Percentiles rank a stretch among this genome's conserved stretches.
phyloP scores from a whole-genome alignment of 2,113 vertebrate species.

The Melanerpes aurifrons region DNA sequence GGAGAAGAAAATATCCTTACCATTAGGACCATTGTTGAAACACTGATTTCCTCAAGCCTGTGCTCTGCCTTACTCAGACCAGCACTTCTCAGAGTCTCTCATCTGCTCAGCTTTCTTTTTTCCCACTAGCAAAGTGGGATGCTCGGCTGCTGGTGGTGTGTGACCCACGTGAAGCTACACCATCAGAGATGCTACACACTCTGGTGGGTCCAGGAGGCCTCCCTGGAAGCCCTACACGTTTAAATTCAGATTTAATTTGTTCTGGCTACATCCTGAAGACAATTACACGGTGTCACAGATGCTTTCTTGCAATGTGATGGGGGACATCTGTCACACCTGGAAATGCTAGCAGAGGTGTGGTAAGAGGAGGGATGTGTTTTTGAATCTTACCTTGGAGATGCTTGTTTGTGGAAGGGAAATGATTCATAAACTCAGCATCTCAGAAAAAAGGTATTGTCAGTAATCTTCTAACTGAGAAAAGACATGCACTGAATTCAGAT shows the following conservation, averaged over 20 bases:
- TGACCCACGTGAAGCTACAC: neutral
- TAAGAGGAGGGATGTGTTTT: neutral
- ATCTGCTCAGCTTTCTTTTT: neutral
- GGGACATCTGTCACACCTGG: neutral
- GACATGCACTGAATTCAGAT: neutral
- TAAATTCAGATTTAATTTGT: neutral
- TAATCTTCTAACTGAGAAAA: neutral
- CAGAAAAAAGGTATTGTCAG: neutral
- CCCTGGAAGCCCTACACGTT: neutral
- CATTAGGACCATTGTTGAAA: neutral
- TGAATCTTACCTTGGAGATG: neutral
- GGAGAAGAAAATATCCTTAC: neutral
- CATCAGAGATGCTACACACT: neutral
- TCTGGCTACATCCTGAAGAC: neutral
- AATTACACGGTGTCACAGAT: neutral
- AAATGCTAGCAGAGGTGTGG: neutral
- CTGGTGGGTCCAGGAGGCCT: neutral
- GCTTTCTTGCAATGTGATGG: neutral
- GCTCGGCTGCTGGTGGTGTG: neutral
- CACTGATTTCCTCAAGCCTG: neutral
- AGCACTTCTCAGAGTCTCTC: neutral
- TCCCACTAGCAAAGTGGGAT: fast-evolving
- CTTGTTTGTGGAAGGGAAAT: neutral
- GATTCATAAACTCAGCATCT: neutral
- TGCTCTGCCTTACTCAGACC: neutral